Conservation (phyloP, 2,797 vertebrate genomes). For the Ctenochaetus hawaiiensis region DNA sequence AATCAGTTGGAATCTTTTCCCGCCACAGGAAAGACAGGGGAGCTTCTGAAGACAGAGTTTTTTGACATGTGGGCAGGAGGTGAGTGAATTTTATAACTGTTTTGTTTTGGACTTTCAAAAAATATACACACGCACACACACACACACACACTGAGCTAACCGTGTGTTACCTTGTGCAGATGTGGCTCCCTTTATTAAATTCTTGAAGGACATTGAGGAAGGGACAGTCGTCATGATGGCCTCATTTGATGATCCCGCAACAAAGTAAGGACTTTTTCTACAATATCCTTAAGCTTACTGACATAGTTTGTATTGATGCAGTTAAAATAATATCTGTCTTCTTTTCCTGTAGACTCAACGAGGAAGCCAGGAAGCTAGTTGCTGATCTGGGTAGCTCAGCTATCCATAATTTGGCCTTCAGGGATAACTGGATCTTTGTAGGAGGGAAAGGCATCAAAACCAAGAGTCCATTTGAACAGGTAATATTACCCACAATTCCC, state of each 20-base stretch:
- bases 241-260: conserved; percentile 94
- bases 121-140: background rate
- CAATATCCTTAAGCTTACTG: background rate
- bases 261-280: conserved; percentile 87
- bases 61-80: conserved; percentile 98
- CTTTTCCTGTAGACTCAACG: conserved; percentile 87
- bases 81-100: conserved; percentile 71
- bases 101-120: background rate
- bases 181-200: conserved; percentile 90
- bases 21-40: conserved; percentile 89
- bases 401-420: conserved; percentile 89
- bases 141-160: background rate
- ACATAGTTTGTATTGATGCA: background rate
- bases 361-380: conserved; percentile 92
- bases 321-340: background rate
- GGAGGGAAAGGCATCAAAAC: conserved; percentile 99
- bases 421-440: conserved; percentile 99
- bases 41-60: conserved; percentile 85
- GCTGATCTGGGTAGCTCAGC: conserved; percentile 91
- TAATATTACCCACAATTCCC: conserved; percentile 55
- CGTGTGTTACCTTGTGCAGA: conserved; percentile 78
- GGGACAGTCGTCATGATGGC: conserved; percentile 95
- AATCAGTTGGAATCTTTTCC: background rate
- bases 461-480: conserved; percentile 99
- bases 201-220: conserved; percentile 91